Base-by-base conservation (phyloP, 2,113 vertebrate genomes). In the Notothenia coriiceps region DNA sequence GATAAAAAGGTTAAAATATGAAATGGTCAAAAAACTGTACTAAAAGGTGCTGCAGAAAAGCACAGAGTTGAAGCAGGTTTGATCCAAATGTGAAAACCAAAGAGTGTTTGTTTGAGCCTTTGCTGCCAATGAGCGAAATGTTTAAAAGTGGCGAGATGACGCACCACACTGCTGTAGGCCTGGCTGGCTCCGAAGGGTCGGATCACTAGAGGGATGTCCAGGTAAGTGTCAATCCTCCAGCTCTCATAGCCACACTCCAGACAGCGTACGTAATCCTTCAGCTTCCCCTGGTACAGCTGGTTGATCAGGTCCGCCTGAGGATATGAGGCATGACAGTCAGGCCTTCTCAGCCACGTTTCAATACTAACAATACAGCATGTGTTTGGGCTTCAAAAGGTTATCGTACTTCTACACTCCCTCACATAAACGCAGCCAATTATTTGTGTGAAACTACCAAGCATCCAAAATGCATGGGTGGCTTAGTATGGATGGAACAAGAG, bases 161-260 rank as follows among this genome's bases (percentile, higher is more conserved):
- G 80, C 94, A 99, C 98, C 98, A 99, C 97, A 86, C 97, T 99
- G 92, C 97, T 96, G 91, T 97, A 99, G 1, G 97, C 98, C 92
- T 99, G 97, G 93, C 88, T 99, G 91, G 97, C 97, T 77, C 98
- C 98, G 3, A 98, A 99, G 17, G 98, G 98, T 87, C 98, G 95
- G 94, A 99, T 99, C 86, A 99, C 98, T 89, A 99, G 91, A 35
- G 98, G 98, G 94, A 99, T 99, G 94, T 99, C 98, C 94, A 99
- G 94, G 88, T 98, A 99, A 0, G 98, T 99, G 92, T 99, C 98
- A 29, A 98, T 98, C 89, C 98, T 96, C 97, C 97, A 99, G 90
- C 98, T 98, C 91, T 99, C 98, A 47, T 99, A 97, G 84, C 98
- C 97, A 85, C 98, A 99, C 92, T 99, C 98, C 77, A 99, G 94